Percentiles rank a stretch among this genome's conserved stretches.
phyloP scores from a whole-genome alignment of 2,888 invertebrate species.

The Stomorhina lunata region DNA sequence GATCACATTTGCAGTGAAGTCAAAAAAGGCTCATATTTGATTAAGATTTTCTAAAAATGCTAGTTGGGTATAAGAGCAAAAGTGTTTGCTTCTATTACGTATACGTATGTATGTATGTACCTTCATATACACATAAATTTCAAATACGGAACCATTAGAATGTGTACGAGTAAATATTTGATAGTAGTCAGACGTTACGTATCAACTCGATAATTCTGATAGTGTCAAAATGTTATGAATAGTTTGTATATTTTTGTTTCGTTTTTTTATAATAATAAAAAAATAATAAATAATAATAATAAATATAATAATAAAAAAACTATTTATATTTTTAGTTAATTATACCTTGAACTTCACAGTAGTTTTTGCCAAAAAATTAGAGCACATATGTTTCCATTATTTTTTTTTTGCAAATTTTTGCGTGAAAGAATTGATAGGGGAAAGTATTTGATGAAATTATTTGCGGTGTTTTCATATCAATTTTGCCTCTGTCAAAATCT shows the following conservation, averaged over 20 bases:
- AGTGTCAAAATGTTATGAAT: conserved; percentile 3
- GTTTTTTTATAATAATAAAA: too few species aligned
- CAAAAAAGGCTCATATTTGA: too few species aligned
- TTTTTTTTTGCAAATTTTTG: neutral
- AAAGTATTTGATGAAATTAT: neutral
- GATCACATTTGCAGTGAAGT: too few species aligned
- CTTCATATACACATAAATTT: neutral
- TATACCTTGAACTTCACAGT: conserved; percentile 78
- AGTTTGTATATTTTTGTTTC: conserved; percentile 12
- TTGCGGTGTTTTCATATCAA: conserved; percentile 48
- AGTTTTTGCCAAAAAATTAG: conserved; percentile 67
- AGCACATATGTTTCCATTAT: conserved; percentile 5
- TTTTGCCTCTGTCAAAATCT: neutral
- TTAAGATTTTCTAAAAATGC: neutral
- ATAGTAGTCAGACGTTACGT: neutral
- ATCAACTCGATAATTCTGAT: neutral
- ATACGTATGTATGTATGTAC: neutral
- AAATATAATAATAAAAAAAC: neutral
- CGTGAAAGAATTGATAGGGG: neutral
- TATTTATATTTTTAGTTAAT: conserved; percentile 65
- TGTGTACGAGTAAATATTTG: neutral
- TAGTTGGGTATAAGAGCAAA: neutral
- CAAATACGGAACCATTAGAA: too few species aligned
- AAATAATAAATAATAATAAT: too few species aligned
- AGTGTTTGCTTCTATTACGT: neutral